phyloP scores from a whole-genome alignment of 2,113 vertebrate species.

The Pungitius pungitius region DNA sequence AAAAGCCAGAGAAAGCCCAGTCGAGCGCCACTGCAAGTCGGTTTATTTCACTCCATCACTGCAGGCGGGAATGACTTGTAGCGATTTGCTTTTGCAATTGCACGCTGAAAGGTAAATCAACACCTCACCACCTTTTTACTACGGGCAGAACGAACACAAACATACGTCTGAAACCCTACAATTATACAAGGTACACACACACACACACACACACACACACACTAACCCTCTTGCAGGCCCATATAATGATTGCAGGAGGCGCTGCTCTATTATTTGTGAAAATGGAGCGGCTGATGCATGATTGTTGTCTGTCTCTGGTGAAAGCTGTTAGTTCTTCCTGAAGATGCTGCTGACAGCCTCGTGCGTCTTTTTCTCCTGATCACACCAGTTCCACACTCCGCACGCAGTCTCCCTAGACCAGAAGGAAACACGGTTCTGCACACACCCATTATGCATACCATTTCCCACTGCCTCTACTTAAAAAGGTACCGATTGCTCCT shows the following conservation, averaged over 20 bases:
- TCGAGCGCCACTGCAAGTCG: slow-evolving; percentile 13
- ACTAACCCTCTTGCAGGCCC: slow-evolving; percentile 29
- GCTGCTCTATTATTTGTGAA: slow-evolving; percentile 68
- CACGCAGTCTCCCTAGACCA: slow-evolving; percentile 25
- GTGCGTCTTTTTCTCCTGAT: slow-evolving; percentile 24
- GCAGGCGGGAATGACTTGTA: slow-evolving; percentile 57
- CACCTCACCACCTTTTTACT: slow-evolving; percentile 63
- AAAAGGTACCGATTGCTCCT: slow-evolving; percentile 12
- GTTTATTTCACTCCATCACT: slow-evolving; percentile 42
- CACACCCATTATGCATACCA: background rate
- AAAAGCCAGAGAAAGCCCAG: slow-evolving; percentile 20
- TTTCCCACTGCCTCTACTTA: background rate
- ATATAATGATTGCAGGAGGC: slow-evolving; percentile 58
- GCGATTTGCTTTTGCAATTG: slow-evolving; percentile 79
- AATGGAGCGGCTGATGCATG: slow-evolving; percentile 66
- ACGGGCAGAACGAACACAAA: slow-evolving; percentile 71
- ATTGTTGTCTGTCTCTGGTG: slow-evolving; percentile 63
- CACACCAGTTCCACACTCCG: slow-evolving; percentile 28
- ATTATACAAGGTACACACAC: slow-evolving; percentile 64
- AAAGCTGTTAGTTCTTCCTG: slow-evolving; percentile 46
- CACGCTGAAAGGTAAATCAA: slow-evolving; percentile 73
- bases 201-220: slow-evolving; percentile 40
- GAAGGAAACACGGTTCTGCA: background rate
- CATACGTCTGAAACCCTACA: slow-evolving; percentile 63
- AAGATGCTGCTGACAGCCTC: slow-evolving; percentile 45